Percentiles rank a stretch among this genome's conserved stretches.
phyloP scores from a whole-genome alignment of 2,113 vertebrate species.

The Cynocephalus volans region DNA sequence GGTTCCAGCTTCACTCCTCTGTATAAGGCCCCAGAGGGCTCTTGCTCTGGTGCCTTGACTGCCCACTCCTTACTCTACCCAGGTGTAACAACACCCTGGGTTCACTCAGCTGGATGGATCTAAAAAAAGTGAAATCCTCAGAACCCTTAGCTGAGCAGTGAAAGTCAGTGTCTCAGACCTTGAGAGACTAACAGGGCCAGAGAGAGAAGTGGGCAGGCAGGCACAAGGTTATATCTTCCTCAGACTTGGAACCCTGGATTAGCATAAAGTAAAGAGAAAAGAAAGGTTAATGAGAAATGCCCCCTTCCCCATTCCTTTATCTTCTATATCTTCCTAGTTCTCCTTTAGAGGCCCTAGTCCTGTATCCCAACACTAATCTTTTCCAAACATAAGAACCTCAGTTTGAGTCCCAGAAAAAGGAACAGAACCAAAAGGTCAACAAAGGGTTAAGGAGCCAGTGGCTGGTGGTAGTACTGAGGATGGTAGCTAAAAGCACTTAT shows the following conservation, averaged over 20 bases:
- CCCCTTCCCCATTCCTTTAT: background rate
- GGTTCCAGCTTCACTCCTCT: slow-evolving; percentile 83
- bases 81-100: background rate
- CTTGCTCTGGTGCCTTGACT: slow-evolving; percentile 2
- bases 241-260: slow-evolving; percentile 18
- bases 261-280: slow-evolving; percentile 9
- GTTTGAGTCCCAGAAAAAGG: background rate
- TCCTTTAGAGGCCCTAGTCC: background rate
- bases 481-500: background rate
- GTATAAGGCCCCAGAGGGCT: slow-evolving; percentile 71
- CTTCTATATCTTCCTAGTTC: background rate
- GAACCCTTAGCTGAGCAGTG: background rate
- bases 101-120: background rate
- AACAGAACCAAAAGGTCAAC: background rate
- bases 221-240: slow-evolving; percentile 39
- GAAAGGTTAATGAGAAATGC: background rate
- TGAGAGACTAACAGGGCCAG: background rate
- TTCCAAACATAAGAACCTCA: background rate
- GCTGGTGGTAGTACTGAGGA: background rate
- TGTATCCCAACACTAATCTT: background rate
- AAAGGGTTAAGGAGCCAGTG: background rate
- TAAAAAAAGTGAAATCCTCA: background rate
- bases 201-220: background rate
- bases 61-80: background rate
- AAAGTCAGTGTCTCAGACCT: background rate